Evolutionary conservation across 2,113 vertebrate genomes (phyloP).

Genomic region (Carlito syrichta): DNA sequence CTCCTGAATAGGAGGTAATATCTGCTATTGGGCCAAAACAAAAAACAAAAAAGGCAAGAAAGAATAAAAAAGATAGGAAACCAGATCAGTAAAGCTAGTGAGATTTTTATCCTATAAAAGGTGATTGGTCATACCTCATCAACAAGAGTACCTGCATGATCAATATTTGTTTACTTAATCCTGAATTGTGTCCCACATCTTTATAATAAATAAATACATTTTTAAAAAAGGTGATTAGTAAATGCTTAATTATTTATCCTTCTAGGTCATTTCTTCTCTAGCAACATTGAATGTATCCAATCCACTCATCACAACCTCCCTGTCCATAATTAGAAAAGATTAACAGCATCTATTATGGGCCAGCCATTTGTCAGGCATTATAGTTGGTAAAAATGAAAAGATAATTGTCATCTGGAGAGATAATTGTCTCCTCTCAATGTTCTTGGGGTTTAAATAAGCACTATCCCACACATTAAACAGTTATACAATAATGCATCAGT

Average conservation of each 20-base stretch:
- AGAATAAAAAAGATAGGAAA: background rate
- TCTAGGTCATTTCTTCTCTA: background rate
- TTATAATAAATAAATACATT: too few species aligned
- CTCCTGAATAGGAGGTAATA: background rate
- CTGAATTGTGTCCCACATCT: too few species aligned
- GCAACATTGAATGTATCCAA: background rate
- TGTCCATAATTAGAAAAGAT: background rate
- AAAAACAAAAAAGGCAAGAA: background rate
- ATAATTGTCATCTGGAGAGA: background rate
- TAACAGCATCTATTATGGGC: background rate
- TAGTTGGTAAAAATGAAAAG: background rate
- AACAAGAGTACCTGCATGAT: too few species aligned
- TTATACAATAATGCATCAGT: background rate
- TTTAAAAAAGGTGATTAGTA: too few species aligned
- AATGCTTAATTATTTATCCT: background rate
- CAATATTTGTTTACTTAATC: too few species aligned
- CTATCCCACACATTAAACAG: background rate
- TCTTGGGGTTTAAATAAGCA: background rate
- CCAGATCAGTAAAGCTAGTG: background rate
- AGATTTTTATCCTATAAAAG: background rate
- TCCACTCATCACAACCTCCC: accelerated
- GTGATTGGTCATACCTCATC: too few species aligned
- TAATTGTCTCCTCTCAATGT: background rate
- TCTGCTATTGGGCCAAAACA: background rate
- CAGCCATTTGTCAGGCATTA: background rate